Evolutionary conservation across 2,888 invertebrate genomes (phyloP), one percentile per base, ranked within the genome.

Genomic region (Pseudeuparius sepicola): DNA sequence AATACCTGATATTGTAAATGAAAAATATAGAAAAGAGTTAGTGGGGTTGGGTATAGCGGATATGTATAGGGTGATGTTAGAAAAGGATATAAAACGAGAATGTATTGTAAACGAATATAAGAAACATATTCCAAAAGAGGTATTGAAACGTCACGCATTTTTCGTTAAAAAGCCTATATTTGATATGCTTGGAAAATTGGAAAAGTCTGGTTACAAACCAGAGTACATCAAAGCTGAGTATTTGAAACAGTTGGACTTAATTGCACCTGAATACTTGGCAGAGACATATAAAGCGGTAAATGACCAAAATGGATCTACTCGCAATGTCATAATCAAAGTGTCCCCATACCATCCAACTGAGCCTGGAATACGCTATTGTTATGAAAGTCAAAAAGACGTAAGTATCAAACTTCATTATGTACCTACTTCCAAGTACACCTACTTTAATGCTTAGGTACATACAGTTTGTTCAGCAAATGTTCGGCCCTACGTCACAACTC

Each of bases 1-100:
- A 54, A 79, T 92, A 43, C 71, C 78, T 4, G 87, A 87, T 56
- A 76, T 87, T 39, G 70, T 77, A 40, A 85, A 82, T 60, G 82
- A 84, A 33, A 77, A 78, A 38, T 75, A 79, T 50, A 80, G 80
- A 54, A 71, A 77, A 39, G 80, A 86, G 60, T 68, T 88, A 2
- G 66, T 89, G 34, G 92, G 92, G 0, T 65, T 92, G 32, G 86
- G 86, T 6, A 86, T 88, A 35, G 75, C 83, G 32, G 89, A 90
- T 59, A 89, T 92, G 86, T 82, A 75, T 40, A 74, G 88, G 45
- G 80, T 83, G 23, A 78, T 82, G 63, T 58, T 82, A n/a, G 87
- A 88, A 55, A 76, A 79, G 47, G 72, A 75, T 34, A 60, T 77
- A 40, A 63, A 73, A 1, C 63, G 71, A 31, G 79, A 79, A 42